phyloP scores from a whole-genome alignment of 2,888 invertebrate species.

The Melinaea marsaeus region DNA sequence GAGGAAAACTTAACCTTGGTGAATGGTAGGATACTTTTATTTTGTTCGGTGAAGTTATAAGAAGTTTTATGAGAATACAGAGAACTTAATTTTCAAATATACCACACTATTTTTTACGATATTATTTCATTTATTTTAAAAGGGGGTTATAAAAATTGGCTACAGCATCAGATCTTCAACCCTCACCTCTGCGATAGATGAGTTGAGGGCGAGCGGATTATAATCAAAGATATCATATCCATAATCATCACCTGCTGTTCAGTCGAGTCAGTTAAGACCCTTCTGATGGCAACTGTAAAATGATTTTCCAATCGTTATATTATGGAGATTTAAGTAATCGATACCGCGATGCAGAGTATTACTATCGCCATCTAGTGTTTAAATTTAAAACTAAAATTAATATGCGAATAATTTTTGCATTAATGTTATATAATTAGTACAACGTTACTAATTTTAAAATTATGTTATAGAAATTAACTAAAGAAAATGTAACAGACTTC shows the following conservation, averaged over 20 bases:
- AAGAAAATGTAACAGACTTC: no score
- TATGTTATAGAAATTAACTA: neutral
- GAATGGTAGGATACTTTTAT: no score
- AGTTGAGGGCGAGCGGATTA: constrained; percentile 50
- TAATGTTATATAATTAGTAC: neutral
- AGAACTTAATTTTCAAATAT: no score
- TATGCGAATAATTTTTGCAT: neutral
- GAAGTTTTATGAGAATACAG: no score
- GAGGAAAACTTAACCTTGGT: no score
- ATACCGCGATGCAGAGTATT: constrained; percentile 41
- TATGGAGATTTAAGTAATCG: constrained; percentile 31
- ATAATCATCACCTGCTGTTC: constrained; percentile 71
- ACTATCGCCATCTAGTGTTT: constrained; percentile 41
- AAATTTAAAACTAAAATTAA: neutral
- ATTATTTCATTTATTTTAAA: no score
- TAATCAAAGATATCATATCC: constrained; percentile 60
- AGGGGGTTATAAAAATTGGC: constrained; percentile 31
- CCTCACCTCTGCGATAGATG: constrained; percentile 61
- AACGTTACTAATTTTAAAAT: neutral
- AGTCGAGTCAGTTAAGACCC: constrained; percentile 77
- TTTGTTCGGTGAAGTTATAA: no score
- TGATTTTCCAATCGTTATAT: neutral
- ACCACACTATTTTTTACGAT: no score
- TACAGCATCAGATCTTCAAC: constrained; percentile 60
- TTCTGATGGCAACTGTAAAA: constrained; percentile 51